Percentiles rank a stretch among this genome's conserved stretches.
Evolutionary conservation across 2,113 vertebrate species (phyloP).

Genomic region (Jacana jacana): DNA sequence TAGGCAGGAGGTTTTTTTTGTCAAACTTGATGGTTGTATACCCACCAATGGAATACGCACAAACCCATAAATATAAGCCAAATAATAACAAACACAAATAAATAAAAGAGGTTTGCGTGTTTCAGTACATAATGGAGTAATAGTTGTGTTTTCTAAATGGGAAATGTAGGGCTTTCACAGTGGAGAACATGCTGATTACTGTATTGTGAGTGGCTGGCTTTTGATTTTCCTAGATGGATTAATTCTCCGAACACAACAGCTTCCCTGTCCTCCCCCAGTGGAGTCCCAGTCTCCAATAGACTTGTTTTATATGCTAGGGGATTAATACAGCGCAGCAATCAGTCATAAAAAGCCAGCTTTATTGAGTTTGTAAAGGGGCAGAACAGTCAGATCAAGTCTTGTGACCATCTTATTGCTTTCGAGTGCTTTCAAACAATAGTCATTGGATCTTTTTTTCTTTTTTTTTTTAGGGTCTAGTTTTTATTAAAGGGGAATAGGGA

Average conservation of each 20-base stretch:
- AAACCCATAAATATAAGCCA: slow-evolving; percentile 72
- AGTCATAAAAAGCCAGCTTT: slow-evolving; percentile 77
- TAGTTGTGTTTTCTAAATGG: slow-evolving; percentile 80
- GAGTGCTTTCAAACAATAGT: slow-evolving; percentile 71
- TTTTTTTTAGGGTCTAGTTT: background rate
- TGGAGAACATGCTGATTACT: slow-evolving; percentile 86
- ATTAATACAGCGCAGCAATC: slow-evolving; percentile 83
- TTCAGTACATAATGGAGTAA: slow-evolving; percentile 67
- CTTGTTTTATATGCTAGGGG: slow-evolving; percentile 76
- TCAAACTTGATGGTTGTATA: slow-evolving; percentile 50
- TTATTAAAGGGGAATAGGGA: slow-evolving; percentile 67
- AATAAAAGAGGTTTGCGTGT: slow-evolving; percentile 68
- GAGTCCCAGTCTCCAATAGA: slow-evolving; percentile 75
- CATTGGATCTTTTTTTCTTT: slow-evolving; percentile 38
- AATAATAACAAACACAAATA: slow-evolving; percentile 76
- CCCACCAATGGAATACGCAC: slow-evolving; percentile 59
- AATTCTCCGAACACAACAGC: slow-evolving; percentile 78
- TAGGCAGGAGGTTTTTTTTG: slow-evolving; percentile 59
- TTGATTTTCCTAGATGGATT: slow-evolving; percentile 80
- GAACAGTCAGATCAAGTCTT: slow-evolving; percentile 75
- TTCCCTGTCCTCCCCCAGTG: slow-evolving; percentile 75
- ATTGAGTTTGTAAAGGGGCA: slow-evolving; percentile 72
- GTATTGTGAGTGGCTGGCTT: slow-evolving; percentile 88
- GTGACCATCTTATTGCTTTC: slow-evolving; percentile 76
- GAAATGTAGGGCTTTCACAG: slow-evolving; percentile 76